Base-by-base conservation (phyloP, 2,113 vertebrate genomes). In the Vimba vimba region DNA sequence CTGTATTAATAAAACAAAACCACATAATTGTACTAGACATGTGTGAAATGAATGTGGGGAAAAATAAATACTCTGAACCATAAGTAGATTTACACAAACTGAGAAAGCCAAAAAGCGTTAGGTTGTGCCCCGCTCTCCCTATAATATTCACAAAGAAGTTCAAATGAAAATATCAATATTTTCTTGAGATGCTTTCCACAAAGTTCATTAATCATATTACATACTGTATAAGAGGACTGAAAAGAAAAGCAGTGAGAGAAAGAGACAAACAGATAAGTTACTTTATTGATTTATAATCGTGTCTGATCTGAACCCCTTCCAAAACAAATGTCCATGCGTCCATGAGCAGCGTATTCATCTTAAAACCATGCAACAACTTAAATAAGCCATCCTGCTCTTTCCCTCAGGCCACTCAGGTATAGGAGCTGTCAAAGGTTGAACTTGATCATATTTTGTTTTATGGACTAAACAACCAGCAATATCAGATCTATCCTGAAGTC, bases 401-500 rank as follows among this genome's bases (percentile, higher is more conserved):
- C 79, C 45, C 59, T 75, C 47, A 47, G 45, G 85, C 55, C 45
- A 33, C n/a, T 43, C 57, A 71, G 78, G 60, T 55, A 10, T 43
- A 75, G 25, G 3, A 55, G 15, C 43, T 39, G 50, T 73, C 76
- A 52, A 17, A 57, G 47, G 68, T n/a, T 47, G 30, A 47, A 33
- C 39, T 33, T 47, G 30, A 47, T 47, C 52, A 75, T 23, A 36
- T 55, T 82, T 64, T 75, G 79, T 39, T 73, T 81, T 64, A 57
- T 55, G 55, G 57, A 86, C 36, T 57, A 86, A 74, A 64, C 43
- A 60, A 77, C 10, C 17, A 13, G 25, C 21, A 33, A 36, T 50
- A 59, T 86, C 60, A 66, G 73, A 64, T 85, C 45, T 39, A 30
- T 75, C 50, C 76, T 75, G 43, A 66, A 82, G 30, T 71, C 55